phyloP scores from a whole-genome alignment of 2,113 vertebrate genomes.

The Orcinus orca region DNA sequence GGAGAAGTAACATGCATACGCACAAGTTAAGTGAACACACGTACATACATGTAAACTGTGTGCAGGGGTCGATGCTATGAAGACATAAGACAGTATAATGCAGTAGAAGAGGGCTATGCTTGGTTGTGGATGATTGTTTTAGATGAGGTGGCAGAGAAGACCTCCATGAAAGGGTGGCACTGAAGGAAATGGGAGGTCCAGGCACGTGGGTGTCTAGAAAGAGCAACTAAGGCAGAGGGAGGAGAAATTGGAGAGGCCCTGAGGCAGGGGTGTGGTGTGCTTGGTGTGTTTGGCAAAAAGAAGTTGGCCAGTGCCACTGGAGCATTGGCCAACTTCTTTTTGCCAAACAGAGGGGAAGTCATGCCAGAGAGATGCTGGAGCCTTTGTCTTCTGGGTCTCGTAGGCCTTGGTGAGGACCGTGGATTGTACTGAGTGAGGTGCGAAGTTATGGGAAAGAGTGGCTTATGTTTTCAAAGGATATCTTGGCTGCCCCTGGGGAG shows the following conservation, averaged over 20 bases:
- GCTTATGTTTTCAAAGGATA: background rate
- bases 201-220: background rate
- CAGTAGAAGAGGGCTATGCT: background rate
- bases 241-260: background rate
- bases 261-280: background rate
- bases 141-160: background rate
- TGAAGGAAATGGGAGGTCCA: background rate
- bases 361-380: background rate
- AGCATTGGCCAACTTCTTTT: too few relatives aligned
- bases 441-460: background rate
- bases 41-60: background rate
- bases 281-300: background rate
- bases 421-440: too few relatives aligned
- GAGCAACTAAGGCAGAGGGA: background rate
- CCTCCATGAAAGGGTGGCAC: background rate
- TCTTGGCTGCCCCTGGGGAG: background rate
- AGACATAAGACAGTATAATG: background rate
- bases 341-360: too few relatives aligned
- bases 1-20: background rate
- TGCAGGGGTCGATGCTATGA: background rate
- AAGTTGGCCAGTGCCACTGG: background rate
- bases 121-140: background rate
- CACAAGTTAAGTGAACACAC: too few relatives aligned
- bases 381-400: rapidly evolving
- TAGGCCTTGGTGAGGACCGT: background rate